Evolutionary conservation across 2,888 invertebrate genomes (phyloP).

Genomic region (Nymphalis urticae): DNA sequence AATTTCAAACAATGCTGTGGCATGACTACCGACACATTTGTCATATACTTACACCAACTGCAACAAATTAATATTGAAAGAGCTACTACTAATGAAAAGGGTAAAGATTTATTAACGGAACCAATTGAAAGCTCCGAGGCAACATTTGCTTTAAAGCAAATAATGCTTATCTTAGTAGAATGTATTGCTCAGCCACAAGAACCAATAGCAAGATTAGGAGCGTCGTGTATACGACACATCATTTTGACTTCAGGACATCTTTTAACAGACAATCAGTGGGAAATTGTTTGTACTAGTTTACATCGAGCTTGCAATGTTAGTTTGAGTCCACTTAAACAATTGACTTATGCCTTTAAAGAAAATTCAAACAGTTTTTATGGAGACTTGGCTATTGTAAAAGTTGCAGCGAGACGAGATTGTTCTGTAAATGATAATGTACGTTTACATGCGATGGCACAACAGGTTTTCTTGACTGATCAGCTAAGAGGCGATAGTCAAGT

Average conservation of each 20-base stretch:
- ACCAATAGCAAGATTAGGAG: constrained; percentile 93
- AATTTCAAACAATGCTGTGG: constrained; percentile 98
- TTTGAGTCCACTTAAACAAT: constrained; percentile 91
- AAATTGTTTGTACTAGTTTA: constrained; percentile 90
- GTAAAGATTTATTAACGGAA: constrained; percentile 66
- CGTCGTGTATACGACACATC: constrained; percentile 93
- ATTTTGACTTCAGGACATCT: constrained; percentile 92
- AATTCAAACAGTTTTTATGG: constrained; percentile 97
- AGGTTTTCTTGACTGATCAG: constrained; percentile 87
- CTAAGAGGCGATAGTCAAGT: constrained; percentile 61
- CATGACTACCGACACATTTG: constrained; percentile 94
- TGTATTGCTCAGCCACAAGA: constrained; percentile 95
- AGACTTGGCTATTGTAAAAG: constrained; percentile 94
- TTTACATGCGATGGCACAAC: constrained; percentile 93
- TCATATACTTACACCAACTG: constrained; percentile 90
- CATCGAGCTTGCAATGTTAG: constrained; percentile 93
- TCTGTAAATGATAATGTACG: constrained; percentile 91
- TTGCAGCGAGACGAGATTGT: constrained; percentile 94
- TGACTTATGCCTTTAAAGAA: constrained; percentile 94
- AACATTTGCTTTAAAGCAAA: constrained; percentile 91
- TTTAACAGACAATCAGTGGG: constrained; percentile 92
- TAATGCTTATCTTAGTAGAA: constrained; percentile 92
- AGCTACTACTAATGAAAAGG: constrained; percentile 63
- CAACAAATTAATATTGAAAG: constrained; percentile 82
- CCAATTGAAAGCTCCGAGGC: constrained; percentile 80